Base-by-base conservation (phyloP, 1,140 invertebrate species). In the Drosophila kanapiae region DNA sequence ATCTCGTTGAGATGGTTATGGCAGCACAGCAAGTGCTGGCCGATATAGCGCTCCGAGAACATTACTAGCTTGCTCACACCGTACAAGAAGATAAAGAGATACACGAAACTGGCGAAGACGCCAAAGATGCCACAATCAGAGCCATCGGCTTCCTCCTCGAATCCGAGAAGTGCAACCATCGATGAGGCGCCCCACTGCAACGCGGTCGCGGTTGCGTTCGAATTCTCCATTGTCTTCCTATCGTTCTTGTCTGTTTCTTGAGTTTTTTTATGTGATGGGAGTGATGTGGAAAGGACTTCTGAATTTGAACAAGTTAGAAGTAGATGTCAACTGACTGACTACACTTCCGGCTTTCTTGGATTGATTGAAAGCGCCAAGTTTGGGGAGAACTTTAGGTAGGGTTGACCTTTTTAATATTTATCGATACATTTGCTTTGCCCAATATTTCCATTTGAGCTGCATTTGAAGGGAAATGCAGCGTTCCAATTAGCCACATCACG, bases 11-110 rank as follows among this genome's bases (percentile, higher is more conserved):
- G 18, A 10, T 64, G 56, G 10, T 68, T 49, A 10, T 59, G 69
- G 14, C 40, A 51, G 0, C 23, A n/a, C 10, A 62, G 18, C 4
- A 83, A 57, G 13, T 68, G 82, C n/a, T 65, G 58, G 10, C 58
- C 54, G 5, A 87, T 31, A 56, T 88, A 83, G 6, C 72, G 57
- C 7, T 86, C 79, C 6, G 72, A 78, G 0, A 88, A 33, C 29
- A 79, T 70, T 1, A 71, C 71, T 4, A 86, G 38, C 59, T 88
- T 87, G 33, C 69, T 60, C 8, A 87, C 8, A 0, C 62, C 77
- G 40, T 65, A 82, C 13, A 88, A 62, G 14, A 65, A 68, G 4
- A 47, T 49, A 8, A 87, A 80, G 3, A 87, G 68, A 72, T 72
- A 80, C 6, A 87, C 48, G n/a, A 88, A 56, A 42, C 78, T 64